Conservation (phyloP, 2,797 vertebrate genomes). For the Propithecus perrieri region DNA sequence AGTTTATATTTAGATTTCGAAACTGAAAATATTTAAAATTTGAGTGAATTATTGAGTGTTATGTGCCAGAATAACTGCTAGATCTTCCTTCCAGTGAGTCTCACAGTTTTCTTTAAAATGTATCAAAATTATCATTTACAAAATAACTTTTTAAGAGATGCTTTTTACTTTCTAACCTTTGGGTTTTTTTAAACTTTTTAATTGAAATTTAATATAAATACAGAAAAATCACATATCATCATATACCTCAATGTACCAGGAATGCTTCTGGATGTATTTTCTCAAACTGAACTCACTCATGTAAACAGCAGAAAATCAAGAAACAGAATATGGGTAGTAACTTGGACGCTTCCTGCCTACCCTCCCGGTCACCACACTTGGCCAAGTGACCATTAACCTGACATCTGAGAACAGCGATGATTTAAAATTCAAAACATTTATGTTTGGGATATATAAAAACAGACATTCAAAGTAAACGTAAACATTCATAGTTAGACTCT, state of each 20-base stretch:
- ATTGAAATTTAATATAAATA: neutral
- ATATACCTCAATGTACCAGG: too few relatives aligned
- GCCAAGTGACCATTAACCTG: neutral
- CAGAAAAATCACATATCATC: neutral
- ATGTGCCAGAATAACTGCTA: fast-evolving
- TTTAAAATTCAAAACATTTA: neutral
- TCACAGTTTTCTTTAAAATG: neutral
- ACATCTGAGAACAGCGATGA: too few relatives aligned
- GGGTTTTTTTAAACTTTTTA: neutral
- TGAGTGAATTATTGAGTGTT: neutral
- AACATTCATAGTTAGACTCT: neutral
- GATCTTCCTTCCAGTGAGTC: neutral
- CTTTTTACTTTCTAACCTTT: neutral
- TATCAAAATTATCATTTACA: neutral
- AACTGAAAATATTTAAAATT: neutral
- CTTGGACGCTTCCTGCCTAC: fast-evolving
- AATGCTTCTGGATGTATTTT: neutral
- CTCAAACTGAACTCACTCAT: neutral
- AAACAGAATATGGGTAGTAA: fast-evolving
- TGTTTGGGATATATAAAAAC: neutral
- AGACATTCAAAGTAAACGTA: neutral
- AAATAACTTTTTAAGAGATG: neutral
- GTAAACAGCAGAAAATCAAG: neutral
- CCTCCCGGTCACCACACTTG: fast-evolving
- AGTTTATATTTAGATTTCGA: neutral